phyloP scores from a whole-genome alignment of 92 coral and sea anemone genomes.

The Siderastrea siderea region DNA sequence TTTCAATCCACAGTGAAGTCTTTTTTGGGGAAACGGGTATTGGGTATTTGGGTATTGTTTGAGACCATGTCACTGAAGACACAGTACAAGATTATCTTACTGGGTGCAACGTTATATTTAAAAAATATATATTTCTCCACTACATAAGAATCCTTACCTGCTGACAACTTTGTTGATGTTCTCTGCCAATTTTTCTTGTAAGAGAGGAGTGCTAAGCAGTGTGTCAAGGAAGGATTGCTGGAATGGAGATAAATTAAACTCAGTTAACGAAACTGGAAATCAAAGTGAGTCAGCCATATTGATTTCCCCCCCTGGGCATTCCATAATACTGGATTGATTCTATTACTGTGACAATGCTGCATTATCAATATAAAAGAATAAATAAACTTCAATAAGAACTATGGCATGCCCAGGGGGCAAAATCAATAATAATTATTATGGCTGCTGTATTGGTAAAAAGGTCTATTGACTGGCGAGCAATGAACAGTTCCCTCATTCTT shows the following conservation, averaged over 20 bases:
- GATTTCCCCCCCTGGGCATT: not conserved
- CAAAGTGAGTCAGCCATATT: not conserved
- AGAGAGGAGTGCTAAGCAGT: conserved; percentile 81
- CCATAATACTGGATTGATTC: no score
- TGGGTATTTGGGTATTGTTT: no score
- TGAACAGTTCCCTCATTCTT: no score
- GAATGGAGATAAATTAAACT: not conserved
- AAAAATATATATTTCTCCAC: not conserved
- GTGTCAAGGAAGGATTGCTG: conserved; percentile 82
- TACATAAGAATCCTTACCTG: conserved; percentile 37
- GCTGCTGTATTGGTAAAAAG: no score
- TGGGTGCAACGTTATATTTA: not conserved
- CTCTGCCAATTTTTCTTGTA: conserved; percentile 95
- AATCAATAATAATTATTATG: no score
- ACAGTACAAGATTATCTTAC: not conserved
- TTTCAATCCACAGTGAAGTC: not conserved
- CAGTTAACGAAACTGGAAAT: not conserved
- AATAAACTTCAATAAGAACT: no score
- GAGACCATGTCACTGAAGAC: not conserved
- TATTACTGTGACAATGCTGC: no score
- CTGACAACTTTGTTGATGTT: conserved; percentile 93
- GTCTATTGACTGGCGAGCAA: no score
- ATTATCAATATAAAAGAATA: no score
- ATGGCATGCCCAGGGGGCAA: no score
- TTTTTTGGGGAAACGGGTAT: no score